phyloP scores from a whole-genome alignment of 2,888 invertebrate genomes.

The Melangyna quadrimaculata region DNA sequence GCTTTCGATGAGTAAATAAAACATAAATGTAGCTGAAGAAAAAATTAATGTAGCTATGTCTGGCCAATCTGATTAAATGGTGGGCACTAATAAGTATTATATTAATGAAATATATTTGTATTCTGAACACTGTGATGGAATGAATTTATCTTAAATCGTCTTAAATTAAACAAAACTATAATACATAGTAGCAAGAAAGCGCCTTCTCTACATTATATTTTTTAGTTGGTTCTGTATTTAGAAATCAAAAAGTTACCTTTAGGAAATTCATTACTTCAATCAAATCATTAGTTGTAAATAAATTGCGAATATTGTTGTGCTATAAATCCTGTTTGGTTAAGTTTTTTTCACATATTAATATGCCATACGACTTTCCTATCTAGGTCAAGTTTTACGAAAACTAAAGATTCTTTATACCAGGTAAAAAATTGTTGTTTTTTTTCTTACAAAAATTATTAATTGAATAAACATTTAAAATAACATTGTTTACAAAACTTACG shows the following conservation, averaged over 20 bases:
- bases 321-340: neutral
- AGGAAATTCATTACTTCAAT: neutral
- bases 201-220: neutral
- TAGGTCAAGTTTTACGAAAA: constrained; percentile 57
- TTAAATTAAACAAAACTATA: neutral
- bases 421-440: neutral
- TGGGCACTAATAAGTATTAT: no score
- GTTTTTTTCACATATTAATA: neutral
- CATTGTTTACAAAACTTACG: constrained; percentile 69
- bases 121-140: neutral
- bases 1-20: neutral
- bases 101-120: no score
- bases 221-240: neutral
- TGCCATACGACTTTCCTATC: constrained; percentile 35
- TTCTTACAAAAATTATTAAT: neutral
- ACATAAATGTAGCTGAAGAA: neutral
- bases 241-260: neutral
- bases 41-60: neutral
- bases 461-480: constrained; percentile 28
- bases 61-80: neutral
- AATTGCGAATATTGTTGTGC: neutral
- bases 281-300: neutral
- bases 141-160: neutral
- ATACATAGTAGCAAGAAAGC: neutral
- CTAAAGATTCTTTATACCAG: neutral